Conservation (phyloP, 2,113 vertebrate species). For the Australoheros scitulus region DNA sequence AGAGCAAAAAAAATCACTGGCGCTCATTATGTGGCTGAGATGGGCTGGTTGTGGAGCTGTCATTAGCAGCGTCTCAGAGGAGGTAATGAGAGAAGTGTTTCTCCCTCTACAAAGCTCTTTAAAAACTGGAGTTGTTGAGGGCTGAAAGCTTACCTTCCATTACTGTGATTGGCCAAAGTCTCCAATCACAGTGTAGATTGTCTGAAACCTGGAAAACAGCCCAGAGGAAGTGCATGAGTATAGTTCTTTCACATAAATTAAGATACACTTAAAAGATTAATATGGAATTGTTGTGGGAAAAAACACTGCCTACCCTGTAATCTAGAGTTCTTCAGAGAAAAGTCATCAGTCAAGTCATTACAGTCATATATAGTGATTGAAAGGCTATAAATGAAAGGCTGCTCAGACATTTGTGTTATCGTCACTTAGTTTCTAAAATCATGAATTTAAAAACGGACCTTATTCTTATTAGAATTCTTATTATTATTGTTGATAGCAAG, state of each 20-base stretch:
- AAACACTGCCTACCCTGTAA: background rate
- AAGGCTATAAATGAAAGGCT: background rate
- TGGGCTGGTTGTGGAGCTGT: background rate
- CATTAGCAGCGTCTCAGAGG: constrained; percentile 7
- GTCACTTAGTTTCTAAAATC: background rate
- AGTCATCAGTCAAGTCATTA: too few relatives aligned
- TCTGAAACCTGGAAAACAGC: background rate
- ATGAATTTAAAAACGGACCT: background rate
- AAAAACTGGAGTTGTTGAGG: background rate
- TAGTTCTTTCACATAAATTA: background rate
- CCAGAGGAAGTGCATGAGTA: background rate
- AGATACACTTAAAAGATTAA: background rate
- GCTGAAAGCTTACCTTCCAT: background rate
- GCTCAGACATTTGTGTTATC: too few relatives aligned
- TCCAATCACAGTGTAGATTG: background rate
- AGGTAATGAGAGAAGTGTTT: constrained; percentile 14
- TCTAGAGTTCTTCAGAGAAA: background rate
- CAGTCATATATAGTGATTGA: background rate
- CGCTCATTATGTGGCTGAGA: constrained; percentile 30
- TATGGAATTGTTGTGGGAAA: background rate
- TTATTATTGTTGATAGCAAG: too few relatives aligned
- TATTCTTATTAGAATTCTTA: background rate
- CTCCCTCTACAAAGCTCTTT: background rate
- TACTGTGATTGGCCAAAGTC: background rate
- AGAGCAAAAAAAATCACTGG: constrained; percentile 10